phyloP scores from a whole-genome alignment of 2,113 vertebrate genomes.

The Hiodon tergisus region DNA sequence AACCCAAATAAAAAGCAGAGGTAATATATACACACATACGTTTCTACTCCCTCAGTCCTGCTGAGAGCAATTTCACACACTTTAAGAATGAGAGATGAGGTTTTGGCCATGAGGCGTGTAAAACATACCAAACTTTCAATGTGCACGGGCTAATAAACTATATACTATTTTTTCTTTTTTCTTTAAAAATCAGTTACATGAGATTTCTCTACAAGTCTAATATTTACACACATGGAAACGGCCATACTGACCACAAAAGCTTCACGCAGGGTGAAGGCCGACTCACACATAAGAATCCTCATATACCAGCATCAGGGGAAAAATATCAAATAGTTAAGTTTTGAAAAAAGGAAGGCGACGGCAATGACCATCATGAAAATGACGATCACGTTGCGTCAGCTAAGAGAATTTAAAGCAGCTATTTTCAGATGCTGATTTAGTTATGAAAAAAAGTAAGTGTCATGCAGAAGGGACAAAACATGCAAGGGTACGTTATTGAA shows the following conservation, averaged over 20 bases:
- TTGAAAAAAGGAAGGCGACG: too few relatives aligned
- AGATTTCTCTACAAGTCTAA: neutral
- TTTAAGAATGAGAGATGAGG: neutral
- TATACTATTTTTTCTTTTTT: neutral
- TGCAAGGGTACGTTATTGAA: too few relatives aligned
- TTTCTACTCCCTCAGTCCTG: conserved; percentile 1
- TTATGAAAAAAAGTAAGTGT: too few relatives aligned
- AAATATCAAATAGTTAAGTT: too few relatives aligned
- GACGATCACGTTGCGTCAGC: too few relatives aligned
- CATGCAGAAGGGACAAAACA: too few relatives aligned
- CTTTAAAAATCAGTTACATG: neutral
- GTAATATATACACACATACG: neutral
- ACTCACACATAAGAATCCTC: neutral
- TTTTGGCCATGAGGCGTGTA: conserved; percentile 4
- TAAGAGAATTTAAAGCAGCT: too few relatives aligned
- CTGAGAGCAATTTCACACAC: conserved; percentile 8
- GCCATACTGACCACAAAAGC: neutral
- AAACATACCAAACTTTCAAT: neutral
- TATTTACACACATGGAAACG: conserved; percentile 11
- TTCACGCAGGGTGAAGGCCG: neutral
- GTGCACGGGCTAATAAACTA: neutral
- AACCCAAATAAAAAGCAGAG: conserved; percentile 8
- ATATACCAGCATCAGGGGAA: neutral
- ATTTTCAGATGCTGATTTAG: too few relatives aligned
- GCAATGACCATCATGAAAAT: too few relatives aligned